Conservation (phyloP, 2,797 vertebrate species). For the Arctocebus calabarensis region DNA sequence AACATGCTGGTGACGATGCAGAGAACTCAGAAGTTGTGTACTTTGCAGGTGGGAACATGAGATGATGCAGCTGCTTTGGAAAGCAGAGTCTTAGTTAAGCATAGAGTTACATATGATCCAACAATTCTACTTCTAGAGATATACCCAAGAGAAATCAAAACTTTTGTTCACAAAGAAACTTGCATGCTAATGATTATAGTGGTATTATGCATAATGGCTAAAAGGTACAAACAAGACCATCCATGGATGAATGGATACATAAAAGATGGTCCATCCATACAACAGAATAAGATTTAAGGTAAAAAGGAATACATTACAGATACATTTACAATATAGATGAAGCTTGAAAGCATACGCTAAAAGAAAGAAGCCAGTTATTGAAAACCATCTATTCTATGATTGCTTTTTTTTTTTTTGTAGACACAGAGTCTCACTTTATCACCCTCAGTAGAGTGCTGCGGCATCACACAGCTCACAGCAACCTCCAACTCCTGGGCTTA, state of each 20-base stretch:
- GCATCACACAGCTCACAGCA: too few relatives aligned
- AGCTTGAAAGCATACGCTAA: neutral
- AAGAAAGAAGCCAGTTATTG: neutral
- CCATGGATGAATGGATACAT: neutral
- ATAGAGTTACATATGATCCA: neutral
- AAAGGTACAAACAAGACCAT: neutral
- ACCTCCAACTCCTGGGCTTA: too few relatives aligned
- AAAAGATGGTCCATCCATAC: neutral
- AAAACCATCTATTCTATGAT: neutral
- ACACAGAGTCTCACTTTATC: too few relatives aligned
- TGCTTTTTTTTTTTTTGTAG: too few relatives aligned
- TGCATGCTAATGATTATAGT: neutral
- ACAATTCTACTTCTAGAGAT: neutral
- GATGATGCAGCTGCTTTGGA: neutral
- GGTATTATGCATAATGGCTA: neutral
- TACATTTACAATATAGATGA: neutral
- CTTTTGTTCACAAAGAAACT: neutral
- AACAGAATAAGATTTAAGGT: neutral
- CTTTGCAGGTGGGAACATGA: neutral
- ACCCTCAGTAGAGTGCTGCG: too few relatives aligned
- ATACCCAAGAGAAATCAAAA: neutral
- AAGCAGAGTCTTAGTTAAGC: neutral
- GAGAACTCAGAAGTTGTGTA: neutral
- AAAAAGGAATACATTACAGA: neutral
- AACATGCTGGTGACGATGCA: neutral